A percentile compares a stretch with the other conserved stretches of the same genome.
Evolutionary conservation across 2,888 invertebrate species (phyloP).

Genomic region (Helobdella robusta): DNA sequence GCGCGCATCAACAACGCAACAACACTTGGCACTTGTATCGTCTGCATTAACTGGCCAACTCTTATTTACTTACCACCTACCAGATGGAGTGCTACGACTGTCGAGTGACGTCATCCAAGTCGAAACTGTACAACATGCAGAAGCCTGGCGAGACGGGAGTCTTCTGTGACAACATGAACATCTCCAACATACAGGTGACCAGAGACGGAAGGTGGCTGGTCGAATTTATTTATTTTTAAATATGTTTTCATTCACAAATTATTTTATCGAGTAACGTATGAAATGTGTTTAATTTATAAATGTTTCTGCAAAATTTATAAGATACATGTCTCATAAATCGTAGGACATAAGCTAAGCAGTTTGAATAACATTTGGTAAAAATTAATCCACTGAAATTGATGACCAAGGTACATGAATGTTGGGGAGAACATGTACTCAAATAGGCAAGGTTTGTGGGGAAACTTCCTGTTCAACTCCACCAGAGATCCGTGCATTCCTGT

Average conservation of each 20-base stretch:
- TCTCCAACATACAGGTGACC: conserved; percentile 15
- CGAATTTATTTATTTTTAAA: background rate
- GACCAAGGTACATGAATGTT: conserved; percentile 12
- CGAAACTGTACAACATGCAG: background rate
- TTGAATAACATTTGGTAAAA: background rate
- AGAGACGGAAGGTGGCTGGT: background rate
- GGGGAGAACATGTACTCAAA: conserved; percentile 1
- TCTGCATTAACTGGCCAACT: too few relatives aligned
- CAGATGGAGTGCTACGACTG: conserved; percentile 11
- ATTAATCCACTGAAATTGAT: background rate
- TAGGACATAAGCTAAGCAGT: background rate
- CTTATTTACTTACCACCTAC: too few relatives aligned
- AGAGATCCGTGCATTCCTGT: conserved; percentile 26
- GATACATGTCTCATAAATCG: background rate
- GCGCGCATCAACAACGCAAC: too few relatives aligned
- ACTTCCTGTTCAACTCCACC: conserved; percentile 30
- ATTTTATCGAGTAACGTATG: background rate
- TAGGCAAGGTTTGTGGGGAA: conserved; percentile 32
- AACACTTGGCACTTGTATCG: too few relatives aligned
- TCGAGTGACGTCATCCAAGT: background rate
- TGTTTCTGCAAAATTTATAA: background rate
- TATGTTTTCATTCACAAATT: background rate
- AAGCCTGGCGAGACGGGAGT: conserved; percentile 1
- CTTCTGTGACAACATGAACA: conserved; percentile 15
- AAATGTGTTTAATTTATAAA: background rate